A percentile compares a stretch with the other conserved stretches of the same genome.
These are phyloP conservation scores for Acrobasis repandana DNA, from an alignment of 2,888 invertebrate genomes.

Conservation along the genomic window DNA sequence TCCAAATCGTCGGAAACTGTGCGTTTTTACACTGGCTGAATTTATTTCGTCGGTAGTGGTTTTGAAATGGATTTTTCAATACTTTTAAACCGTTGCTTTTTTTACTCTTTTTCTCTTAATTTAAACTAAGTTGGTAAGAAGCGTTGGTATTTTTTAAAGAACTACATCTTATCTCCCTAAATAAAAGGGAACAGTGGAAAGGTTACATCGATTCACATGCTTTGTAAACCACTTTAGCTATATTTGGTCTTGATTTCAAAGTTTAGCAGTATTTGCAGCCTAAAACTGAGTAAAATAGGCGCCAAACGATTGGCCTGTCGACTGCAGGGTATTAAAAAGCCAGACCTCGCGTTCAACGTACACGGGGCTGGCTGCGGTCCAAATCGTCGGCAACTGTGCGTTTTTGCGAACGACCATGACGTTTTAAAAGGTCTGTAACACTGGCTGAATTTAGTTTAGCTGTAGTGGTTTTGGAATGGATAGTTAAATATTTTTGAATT, in stretches of 20 bases:
- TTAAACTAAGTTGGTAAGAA: too few species aligned
- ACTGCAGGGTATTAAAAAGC: slow-evolving; percentile 46
- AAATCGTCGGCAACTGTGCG: slow-evolving; percentile 47
- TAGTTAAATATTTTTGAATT: neutral
- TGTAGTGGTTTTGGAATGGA: slow-evolving; percentile 9
- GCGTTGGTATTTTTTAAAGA: too few species aligned
- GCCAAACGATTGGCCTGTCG: slow-evolving; percentile 26
- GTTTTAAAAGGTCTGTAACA: slow-evolving; percentile 12
- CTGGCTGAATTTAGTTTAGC: slow-evolving; percentile 3
- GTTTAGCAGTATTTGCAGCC: neutral
- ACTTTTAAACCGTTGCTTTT: too few species aligned
- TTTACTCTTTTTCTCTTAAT: too few species aligned
- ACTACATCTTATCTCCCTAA: too few species aligned
- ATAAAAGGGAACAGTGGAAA: too few species aligned
- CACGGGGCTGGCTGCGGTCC: slow-evolving; percentile 57
- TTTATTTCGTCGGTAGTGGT: too few species aligned
- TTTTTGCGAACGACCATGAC: slow-evolving; percentile 39
- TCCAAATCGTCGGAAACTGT: neutral
- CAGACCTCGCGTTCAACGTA: slow-evolving; percentile 40
- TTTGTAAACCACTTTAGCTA: too few species aligned
- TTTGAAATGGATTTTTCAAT: too few species aligned
- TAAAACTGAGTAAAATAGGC: slow-evolving; percentile 3
- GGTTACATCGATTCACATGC: too few species aligned
- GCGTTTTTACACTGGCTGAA: neutral
- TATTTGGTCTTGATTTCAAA: too few species aligned